phyloP scores from a whole-genome alignment of 2,113 vertebrate genomes.

The Anser cygnoides region DNA sequence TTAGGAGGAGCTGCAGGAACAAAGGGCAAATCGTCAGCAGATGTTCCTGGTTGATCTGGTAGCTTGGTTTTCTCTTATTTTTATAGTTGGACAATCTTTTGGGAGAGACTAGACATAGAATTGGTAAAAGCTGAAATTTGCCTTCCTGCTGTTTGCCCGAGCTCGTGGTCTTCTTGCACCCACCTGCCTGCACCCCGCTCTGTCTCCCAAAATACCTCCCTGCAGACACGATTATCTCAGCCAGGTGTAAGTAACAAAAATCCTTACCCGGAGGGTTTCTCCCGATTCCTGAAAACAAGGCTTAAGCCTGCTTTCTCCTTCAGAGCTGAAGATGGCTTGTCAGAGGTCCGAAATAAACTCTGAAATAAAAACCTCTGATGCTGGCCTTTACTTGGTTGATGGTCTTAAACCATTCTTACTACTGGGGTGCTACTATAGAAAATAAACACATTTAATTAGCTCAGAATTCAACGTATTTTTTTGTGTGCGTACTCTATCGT shows the following conservation, averaged over 20 bases:
- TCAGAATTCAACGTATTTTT: accelerated
- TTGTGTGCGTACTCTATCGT: accelerated
- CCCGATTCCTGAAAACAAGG: accelerated
- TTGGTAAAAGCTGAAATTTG: not conserved
- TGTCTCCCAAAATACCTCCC: not conserved
- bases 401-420: not conserved
- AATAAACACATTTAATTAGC: not conserved
- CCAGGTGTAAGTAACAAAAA: too few relatives aligned
- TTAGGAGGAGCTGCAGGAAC: not conserved
- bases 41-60: not conserved
- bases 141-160: not conserved
- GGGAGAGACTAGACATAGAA: not conserved
- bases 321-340: too few relatives aligned
- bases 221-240: not conserved
- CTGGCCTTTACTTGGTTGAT: not conserved
- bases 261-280: not conserved
- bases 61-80: not conserved
- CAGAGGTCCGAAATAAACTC: not conserved
- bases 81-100: not conserved
- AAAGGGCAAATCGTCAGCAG: not conserved
- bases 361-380: not conserved
- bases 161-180: not conserved
- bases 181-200: too few relatives aligned
- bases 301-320: not conserved
- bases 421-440: not conserved